These are phyloP conservation scores for Oreotragus oreotragus DNA, from an alignment of 2,113 vertebrate species.

Conservation along the genomic window DNA sequence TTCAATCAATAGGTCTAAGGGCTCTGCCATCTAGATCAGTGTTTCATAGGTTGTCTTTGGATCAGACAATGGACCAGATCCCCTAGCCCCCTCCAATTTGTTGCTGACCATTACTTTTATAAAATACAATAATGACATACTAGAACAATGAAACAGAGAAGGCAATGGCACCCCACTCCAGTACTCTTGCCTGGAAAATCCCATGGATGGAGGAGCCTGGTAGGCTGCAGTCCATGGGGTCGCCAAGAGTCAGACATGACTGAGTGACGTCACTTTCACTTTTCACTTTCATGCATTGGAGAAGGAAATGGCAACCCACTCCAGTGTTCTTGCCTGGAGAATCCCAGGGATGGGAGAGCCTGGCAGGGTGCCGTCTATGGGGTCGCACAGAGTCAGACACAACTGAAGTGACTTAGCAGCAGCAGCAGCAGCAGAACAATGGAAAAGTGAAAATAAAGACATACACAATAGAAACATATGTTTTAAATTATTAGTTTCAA, in stretches of 20 bases:
- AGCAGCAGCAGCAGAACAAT: not conserved
- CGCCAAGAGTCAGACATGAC: fast-evolving
- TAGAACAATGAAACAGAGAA: not conserved
- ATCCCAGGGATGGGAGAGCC: not conserved
- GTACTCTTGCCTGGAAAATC: not conserved
- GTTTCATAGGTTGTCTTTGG: not conserved
- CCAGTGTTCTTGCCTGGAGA: not conserved
- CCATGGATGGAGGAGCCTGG: not conserved
- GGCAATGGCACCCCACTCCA: not conserved
- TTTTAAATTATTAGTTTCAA: not conserved
- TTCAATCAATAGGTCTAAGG: not conserved
- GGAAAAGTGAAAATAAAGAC: not conserved
- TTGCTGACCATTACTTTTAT: not conserved
- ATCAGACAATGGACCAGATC: not conserved
- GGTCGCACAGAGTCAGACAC: not conserved
- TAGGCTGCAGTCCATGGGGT: not conserved
- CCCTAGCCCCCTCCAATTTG: not conserved
- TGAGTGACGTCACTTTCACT: not conserved
- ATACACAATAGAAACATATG: not conserved
- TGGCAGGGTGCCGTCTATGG: not conserved
- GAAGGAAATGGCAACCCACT: not conserved
- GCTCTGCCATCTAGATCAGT: not conserved
- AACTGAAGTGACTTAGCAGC: not conserved
- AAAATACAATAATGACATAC: not conserved
- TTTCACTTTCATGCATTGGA: not conserved